Conservation (phyloP, 1,140 invertebrate genomes). For the Formica exsecta region DNA sequence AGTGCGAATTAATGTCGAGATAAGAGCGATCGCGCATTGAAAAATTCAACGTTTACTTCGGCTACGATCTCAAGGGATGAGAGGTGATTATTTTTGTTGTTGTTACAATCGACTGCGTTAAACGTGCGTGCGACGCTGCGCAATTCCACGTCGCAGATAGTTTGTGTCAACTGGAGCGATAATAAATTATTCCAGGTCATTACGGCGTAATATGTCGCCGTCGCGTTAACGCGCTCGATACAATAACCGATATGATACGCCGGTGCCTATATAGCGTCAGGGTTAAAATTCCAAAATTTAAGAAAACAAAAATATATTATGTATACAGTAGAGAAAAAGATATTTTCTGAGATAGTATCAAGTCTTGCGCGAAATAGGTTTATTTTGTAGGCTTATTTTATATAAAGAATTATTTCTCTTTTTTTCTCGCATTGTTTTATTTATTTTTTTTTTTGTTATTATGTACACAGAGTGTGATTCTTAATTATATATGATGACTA, state of each 20-base stretch:
- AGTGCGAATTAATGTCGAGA: neutral
- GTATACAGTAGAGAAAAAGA: neutral
- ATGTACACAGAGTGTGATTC: neutral
- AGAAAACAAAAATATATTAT: neutral
- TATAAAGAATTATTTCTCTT: neutral
- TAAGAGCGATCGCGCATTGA: neutral
- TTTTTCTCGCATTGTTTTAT: neutral
- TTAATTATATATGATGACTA: too few species aligned
- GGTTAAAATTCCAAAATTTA: neutral
- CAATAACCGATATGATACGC: neutral
- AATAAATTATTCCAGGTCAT: conserved; percentile 77
- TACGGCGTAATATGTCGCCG: conserved; percentile 67
- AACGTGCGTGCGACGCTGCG: conserved; percentile 45
- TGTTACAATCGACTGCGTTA: neutral
- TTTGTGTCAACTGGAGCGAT: conserved; percentile 59
- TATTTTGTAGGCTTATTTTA: neutral
- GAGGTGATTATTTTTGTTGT: neutral
- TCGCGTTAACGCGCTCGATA: conserved; percentile 72
- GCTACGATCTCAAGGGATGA: too few species aligned
- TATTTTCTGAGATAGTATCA: neutral
- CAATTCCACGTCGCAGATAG: conserved; percentile 41
- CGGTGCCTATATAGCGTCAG: neutral
- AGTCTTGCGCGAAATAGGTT: neutral
- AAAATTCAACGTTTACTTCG: neutral
- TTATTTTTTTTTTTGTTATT: neutral